phyloP scores from a whole-genome alignment of 2,113 vertebrate genomes.

The Turdus rufiventris region DNA sequence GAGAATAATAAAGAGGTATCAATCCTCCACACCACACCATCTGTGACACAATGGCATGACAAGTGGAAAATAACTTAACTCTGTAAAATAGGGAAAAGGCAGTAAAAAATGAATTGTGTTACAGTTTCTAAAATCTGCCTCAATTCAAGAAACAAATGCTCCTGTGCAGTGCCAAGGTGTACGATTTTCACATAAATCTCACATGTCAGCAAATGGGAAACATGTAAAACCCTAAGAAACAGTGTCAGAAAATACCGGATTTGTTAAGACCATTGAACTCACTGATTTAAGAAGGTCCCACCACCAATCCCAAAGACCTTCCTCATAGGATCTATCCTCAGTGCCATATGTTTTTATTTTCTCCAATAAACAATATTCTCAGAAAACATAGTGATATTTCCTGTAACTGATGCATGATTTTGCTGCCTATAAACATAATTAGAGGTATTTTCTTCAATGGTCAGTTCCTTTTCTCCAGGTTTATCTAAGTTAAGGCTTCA shows the following conservation, averaged over 20 bases:
- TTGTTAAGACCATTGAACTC: not conserved
- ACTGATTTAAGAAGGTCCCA: not conserved
- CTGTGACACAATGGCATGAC: constrained; percentile 20
- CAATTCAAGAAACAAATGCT: constrained; percentile 45
- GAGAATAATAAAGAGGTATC: constrained; percentile 39
- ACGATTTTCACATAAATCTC: constrained; percentile 33
- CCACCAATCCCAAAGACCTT: not conserved
- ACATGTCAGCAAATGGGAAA: not conserved
- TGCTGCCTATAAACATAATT: not conserved
- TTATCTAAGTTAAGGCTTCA: not conserved
- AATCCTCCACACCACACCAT: not conserved
- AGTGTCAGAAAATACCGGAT: not conserved
- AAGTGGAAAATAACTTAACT: constrained; percentile 54
- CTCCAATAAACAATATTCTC: not conserved
- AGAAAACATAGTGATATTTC: not conserved
- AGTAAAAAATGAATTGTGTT: constrained; percentile 61
- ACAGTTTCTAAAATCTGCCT: constrained; percentile 43
- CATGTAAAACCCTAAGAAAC: not conserved
- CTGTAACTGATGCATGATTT: not conserved
- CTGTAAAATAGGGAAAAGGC: constrained; percentile 13
- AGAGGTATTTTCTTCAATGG: not conserved
- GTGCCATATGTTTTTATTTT: not conserved
- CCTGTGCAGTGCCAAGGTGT: not conserved
- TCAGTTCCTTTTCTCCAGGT: not conserved
- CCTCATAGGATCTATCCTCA: not conserved